Conservation (phyloP, 2,797 vertebrate species). For the Sarcoramphus papa region DNA sequence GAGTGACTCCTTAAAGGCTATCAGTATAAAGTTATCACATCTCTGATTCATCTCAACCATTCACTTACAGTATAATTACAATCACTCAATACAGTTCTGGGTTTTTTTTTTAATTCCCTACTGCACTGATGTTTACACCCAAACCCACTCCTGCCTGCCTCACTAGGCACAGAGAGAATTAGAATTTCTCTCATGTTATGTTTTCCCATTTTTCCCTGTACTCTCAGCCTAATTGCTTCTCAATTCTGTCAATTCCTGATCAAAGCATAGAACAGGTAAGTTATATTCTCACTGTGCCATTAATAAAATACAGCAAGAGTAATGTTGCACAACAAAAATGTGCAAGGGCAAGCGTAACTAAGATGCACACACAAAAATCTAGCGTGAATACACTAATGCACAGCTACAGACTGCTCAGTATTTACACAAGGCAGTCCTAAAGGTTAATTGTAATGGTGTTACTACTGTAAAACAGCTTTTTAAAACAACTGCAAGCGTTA, state of each 20-base stretch:
- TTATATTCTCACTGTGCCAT: not conserved
- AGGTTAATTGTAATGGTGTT: not conserved
- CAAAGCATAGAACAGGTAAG: not conserved
- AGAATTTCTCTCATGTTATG: not conserved
- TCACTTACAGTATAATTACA: not conserved
- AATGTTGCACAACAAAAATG: not conserved
- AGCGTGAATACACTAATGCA: not conserved
- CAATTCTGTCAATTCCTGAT: not conserved
- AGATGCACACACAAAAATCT: not conserved
- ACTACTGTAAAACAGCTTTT: not conserved
- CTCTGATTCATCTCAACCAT: not conserved
- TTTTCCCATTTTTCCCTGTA: not conserved
- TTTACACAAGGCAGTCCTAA: not conserved
- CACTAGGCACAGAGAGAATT: not conserved
- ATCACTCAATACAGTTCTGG: not conserved
- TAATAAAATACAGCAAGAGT: not conserved
- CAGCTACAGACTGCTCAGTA: not conserved
- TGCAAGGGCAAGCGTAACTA: accelerated
- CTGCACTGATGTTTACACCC: not conserved
- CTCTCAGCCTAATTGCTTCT: not conserved
- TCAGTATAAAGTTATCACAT: not conserved
- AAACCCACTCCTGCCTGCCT: not conserved
- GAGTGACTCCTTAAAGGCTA: not conserved
- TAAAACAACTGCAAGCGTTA: not conserved
- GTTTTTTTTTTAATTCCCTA: not conserved